These are phyloP conservation scores for Diceros bicornis DNA, from an alignment of 2,797 vertebrate species.

Conservation along the genomic window DNA sequence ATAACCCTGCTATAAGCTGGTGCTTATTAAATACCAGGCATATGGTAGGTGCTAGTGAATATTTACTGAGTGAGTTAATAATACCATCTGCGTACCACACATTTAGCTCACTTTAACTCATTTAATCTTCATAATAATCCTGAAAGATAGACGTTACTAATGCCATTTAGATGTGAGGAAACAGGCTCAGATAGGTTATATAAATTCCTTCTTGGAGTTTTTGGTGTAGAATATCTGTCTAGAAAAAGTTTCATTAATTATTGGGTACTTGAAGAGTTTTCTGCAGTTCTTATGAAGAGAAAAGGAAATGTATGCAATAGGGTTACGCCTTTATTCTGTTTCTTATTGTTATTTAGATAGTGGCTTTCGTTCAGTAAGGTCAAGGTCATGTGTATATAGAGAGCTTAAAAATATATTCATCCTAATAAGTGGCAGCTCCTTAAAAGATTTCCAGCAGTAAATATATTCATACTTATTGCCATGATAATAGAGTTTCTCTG, in stretches of 20 bases:
- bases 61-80: neutral
- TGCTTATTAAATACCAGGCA: neutral
- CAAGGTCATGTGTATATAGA: neutral
- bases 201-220: neutral
- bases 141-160: neutral
- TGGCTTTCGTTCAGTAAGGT: neutral
- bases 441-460: neutral
- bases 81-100: neutral
- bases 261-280: neutral
- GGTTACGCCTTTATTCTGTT: neutral
- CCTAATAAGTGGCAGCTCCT: neutral
- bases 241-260: neutral
- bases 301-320: neutral
- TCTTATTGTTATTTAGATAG: slow-evolving; percentile 38
- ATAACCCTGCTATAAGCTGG: neutral
- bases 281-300: neutral
- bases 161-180: neutral
- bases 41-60: neutral
- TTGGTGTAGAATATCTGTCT: neutral
- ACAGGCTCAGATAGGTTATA: neutral
- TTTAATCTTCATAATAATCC: neutral
- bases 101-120: neutral
- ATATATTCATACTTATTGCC: neutral
- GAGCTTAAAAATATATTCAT: neutral
- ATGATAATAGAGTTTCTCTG: neutral